Evolutionary conservation across 2,113 vertebrate genomes (phyloP), one percentile per base, ranked within the genome.

Genomic region (Protomyctophum bolini): DNA sequence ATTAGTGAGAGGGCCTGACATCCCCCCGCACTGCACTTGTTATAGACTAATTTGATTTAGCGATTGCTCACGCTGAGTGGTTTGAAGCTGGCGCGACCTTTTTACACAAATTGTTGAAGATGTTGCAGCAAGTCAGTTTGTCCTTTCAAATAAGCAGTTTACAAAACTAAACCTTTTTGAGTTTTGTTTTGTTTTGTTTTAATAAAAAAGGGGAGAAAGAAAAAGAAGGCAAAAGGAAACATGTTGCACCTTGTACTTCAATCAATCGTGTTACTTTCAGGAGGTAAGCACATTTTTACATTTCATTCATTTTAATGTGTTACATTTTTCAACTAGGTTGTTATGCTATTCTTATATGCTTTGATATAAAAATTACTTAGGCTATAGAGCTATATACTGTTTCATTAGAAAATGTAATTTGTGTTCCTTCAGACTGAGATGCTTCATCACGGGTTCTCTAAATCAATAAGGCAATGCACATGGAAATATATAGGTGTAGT

Each of bases 181-280:
- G 57, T 61, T 79, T 15, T 46, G 76, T 70, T 21, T 66, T 65
- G 10, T 82, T 86, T 81, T 83, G 68, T 70, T 69, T 66, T 21
- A 21, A 21, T 21, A 21, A 21, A 21, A 21, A 41, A 41, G 33
- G 33, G 33, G 33, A 3, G 33, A 41, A 41, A 41, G 33, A 41
- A 41, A 41, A 41, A 63, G 8, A 63, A 33, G 56, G 60, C 72
- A 65, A 67, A 65, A 78, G 79, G 72, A 90, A 94, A 93, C 91
- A 94, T 94, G 93, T 92, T 92, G 91, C 89, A 82, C 64, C 61
- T 81, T 55, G 71, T 79, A 68, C 88, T 91, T 60, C 89, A 90
- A 67, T 82, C 70, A 57, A 66, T 80, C 77, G 59, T 88, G 75
- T 60, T 88, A 76, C 89, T 92, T 84, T 81, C 87, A 56, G 83